Conservation (phyloP, 30 jellyfish, hydroid and myxozoan genomes). For the Hydra vulgaris region DNA sequence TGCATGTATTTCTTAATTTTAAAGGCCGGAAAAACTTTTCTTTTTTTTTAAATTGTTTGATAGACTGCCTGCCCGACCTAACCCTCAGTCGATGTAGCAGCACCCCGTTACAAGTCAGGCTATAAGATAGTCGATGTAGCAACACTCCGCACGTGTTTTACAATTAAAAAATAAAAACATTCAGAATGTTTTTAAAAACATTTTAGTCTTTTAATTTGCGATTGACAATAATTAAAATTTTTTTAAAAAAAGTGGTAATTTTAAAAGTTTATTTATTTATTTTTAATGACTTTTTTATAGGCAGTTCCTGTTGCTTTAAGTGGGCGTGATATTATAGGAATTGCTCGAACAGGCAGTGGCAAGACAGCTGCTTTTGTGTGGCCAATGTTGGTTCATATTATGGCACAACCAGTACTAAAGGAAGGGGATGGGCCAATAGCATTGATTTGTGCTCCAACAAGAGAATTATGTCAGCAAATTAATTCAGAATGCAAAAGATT, state of each 20-base stretch:
- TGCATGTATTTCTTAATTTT: no score
- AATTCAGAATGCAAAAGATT: slow-evolving; percentile 67
- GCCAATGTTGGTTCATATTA: slow-evolving; percentile 95
- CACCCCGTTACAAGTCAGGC: no score
- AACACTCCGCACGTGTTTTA: no score
- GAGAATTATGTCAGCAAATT: slow-evolving; percentile 96
- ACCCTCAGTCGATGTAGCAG: no score
- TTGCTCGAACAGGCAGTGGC: slow-evolving; percentile 99
- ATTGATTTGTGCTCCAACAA: slow-evolving; percentile 89
- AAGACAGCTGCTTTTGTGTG: slow-evolving; percentile 97
- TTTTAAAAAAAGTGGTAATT: not conserved
- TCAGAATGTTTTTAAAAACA: no score
- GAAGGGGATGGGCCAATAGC: slow-evolving; percentile 99
- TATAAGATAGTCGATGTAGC: no score
- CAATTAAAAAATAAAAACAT: no score
- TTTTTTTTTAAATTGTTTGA: no score
- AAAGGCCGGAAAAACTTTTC: no score
- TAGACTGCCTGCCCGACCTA: no score
- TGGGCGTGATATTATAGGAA: slow-evolving; percentile 97
- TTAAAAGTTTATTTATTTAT: not conserved
- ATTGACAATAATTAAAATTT: not conserved
- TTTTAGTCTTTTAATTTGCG: no score
- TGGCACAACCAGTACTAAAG: slow-evolving; percentile 82
- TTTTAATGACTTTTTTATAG: slow-evolving; percentile 9
- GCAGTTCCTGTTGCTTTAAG: slow-evolving; percentile 95